phyloP scores from a whole-genome alignment of 1,140 invertebrate genomes.

The Cyclina sinensis region DNA sequence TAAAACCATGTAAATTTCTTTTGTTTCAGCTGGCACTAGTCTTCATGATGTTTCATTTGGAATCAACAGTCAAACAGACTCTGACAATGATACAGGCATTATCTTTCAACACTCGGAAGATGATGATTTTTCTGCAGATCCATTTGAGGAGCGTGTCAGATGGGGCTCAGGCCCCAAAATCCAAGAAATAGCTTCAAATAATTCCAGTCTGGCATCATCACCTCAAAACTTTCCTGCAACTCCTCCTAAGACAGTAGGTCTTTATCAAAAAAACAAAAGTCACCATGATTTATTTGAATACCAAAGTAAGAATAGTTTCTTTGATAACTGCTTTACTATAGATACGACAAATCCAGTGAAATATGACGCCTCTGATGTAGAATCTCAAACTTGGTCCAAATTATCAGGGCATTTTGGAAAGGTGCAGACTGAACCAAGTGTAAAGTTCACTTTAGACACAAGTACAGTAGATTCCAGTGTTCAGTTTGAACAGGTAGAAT shows the following conservation, averaged over 20 bases:
- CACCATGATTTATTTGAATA: not conserved
- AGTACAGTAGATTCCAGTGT: not conserved
- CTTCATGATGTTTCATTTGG: not conserved
- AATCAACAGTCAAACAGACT: not conserved
- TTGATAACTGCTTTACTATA: not conserved
- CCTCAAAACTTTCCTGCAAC: not conserved
- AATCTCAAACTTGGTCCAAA: not conserved
- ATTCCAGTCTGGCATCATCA: slow-evolving; percentile 48
- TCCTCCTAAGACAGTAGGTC: not conserved
- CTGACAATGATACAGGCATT: slow-evolving; percentile 13
- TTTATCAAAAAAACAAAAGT: not conserved
- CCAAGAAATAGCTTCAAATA: slow-evolving; percentile 46
- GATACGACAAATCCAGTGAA: not conserved
- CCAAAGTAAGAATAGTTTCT: not conserved
- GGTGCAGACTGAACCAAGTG: not conserved
- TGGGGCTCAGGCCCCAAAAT: slow-evolving; percentile 32
- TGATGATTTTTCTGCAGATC: not conserved
- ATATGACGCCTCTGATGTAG: not conserved
- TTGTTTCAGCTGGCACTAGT: not conserved
- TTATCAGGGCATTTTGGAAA: not conserved
- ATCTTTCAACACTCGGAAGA: not conserved
- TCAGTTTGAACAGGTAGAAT: not conserved
- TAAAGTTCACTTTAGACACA: slow-evolving; percentile 28
- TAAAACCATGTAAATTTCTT: too few species aligned
- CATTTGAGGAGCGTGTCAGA: not conserved